phyloP scores from a whole-genome alignment of 2,113 vertebrate species.

The Sinocyclocheilus anshuiensis region DNA sequence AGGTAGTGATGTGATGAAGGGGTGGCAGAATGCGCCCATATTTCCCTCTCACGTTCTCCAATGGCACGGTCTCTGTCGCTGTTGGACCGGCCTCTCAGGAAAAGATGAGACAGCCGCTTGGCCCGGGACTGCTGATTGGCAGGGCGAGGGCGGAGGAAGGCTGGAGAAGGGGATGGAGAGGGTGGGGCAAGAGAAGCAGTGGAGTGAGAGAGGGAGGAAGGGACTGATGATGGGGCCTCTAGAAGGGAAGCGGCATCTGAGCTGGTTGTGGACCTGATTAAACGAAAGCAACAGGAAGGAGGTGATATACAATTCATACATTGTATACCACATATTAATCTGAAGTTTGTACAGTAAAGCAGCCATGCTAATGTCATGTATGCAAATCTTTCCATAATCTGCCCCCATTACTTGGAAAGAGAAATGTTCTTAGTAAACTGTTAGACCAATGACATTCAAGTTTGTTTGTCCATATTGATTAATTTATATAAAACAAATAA shows the following conservation, averaged over 20 bases:
- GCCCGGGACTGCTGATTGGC: constrained; percentile 77
- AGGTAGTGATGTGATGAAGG: constrained; percentile 78
- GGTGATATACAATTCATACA: constrained; percentile 54
- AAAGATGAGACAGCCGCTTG: constrained; percentile 89
- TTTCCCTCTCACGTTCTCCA: constrained; percentile 76
- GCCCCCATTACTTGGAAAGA: background rate
- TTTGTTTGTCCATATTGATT: background rate
- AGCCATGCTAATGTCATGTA: background rate
- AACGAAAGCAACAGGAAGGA: constrained; percentile 45
- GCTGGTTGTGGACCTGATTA: constrained; percentile 76
- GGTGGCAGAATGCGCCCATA: constrained; percentile 83
- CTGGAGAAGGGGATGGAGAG: constrained; percentile 72
- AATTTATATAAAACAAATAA: background rate
- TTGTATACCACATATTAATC: background rate
- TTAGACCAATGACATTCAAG: background rate
- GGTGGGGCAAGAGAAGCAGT: constrained; percentile 76
- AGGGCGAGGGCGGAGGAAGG: constrained; percentile 76
- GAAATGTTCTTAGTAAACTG: background rate
- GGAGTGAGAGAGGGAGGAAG: constrained; percentile 74
- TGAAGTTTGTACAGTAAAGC: background rate
- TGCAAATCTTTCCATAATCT: background rate
- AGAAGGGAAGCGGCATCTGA: constrained; percentile 78
- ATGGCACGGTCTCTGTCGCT: constrained; percentile 77
- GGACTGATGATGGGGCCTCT: constrained; percentile 73
- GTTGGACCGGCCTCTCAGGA: constrained; percentile 80